A percentile compares a stretch with the other conserved stretches of the same genome.
Conservation (phyloP, 2,888 invertebrate species). For the Eupithecia insigniata region DNA sequence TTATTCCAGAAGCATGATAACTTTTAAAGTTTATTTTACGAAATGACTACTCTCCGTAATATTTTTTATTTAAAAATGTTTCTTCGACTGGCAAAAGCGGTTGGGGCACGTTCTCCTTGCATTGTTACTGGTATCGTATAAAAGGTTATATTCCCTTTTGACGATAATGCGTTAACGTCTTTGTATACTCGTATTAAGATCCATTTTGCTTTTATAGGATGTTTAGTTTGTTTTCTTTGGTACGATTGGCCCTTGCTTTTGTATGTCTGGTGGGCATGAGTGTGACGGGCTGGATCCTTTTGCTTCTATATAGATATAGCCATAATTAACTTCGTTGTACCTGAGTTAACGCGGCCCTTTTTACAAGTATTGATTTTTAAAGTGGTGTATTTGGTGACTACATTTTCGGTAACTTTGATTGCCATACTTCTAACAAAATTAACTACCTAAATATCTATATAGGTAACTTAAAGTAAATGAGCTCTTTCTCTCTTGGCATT, state of each 20-base stretch:
- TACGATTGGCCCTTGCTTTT: slow-evolving; percentile 71
- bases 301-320: slow-evolving; percentile 67
- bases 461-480: too few species aligned
- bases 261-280: slow-evolving; percentile 78
- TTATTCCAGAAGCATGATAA: slow-evolving; percentile 41
- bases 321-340: slow-evolving; percentile 80
- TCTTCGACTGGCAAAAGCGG: slow-evolving; percentile 76
- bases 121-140: slow-evolving; percentile 58
- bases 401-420: not conserved
- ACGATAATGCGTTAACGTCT: slow-evolving; percentile 59
- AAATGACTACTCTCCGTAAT: slow-evolving; percentile 49
- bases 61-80: slow-evolving; percentile 60
- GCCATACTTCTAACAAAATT: not conserved
- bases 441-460: too few species aligned
- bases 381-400: slow-evolving; percentile 9
- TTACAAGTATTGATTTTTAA: slow-evolving; percentile 61
- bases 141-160: slow-evolving; percentile 55
- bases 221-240: slow-evolving; percentile 63
- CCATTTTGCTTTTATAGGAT: slow-evolving; percentile 57
- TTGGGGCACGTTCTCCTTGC: slow-evolving; percentile 80
- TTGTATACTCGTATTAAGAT: slow-evolving; percentile 62
- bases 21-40: slow-evolving; percentile 22
- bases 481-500: not conserved
- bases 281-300: slow-evolving; percentile 81
- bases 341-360: slow-evolving; percentile 67